phyloP scores from a whole-genome alignment of 1,140 invertebrate genomes.

The Drosophila gunungcola region DNA sequence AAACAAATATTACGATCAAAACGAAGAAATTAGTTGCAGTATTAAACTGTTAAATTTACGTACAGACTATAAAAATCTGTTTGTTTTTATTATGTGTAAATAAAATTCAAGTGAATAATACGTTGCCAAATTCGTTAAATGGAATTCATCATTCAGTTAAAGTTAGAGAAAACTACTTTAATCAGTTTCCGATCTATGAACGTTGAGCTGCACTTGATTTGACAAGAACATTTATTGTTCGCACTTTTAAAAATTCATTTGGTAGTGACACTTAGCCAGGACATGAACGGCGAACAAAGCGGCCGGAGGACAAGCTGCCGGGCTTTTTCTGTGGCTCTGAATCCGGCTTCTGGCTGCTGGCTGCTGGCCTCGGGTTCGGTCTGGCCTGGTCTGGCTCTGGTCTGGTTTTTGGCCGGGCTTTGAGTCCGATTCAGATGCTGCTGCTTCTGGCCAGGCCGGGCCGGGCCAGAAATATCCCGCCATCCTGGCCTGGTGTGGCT shows the following conservation, averaged over 20 bases:
- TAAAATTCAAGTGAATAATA: too few species aligned
- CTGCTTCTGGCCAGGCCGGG: conserved; percentile 5
- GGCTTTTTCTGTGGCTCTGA: neutral
- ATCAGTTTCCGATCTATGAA: neutral
- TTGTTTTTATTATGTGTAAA: too few species aligned
- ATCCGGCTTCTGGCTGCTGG: conserved; percentile 30
- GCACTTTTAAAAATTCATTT: conserved; percentile 76
- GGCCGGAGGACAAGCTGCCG: conserved; percentile 17
- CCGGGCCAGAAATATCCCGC: conserved; percentile 29
- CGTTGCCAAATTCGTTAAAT: too few species aligned
- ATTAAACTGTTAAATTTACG: too few species aligned
- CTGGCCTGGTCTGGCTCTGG: conserved; percentile 37
- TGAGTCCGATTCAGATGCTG: conserved; percentile 1
- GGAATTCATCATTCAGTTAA: too few species aligned
- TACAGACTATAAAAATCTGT: too few species aligned
- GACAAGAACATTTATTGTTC: conserved; percentile 28
- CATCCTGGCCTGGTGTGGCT: conserved; percentile 46
- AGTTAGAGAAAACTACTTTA: neutral
- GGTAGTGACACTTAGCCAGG: conserved; percentile 39
- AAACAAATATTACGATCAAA: too few species aligned
- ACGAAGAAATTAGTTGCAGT: too few species aligned
- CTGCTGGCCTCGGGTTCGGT: conserved; percentile 25
- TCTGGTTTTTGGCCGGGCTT: conserved; percentile 39
- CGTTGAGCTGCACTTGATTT: conserved; percentile 13
- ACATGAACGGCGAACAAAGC: conserved; percentile 47